Evolutionary conservation across 2,888 invertebrate species (phyloP).

Genomic region (Catonia carolina): DNA sequence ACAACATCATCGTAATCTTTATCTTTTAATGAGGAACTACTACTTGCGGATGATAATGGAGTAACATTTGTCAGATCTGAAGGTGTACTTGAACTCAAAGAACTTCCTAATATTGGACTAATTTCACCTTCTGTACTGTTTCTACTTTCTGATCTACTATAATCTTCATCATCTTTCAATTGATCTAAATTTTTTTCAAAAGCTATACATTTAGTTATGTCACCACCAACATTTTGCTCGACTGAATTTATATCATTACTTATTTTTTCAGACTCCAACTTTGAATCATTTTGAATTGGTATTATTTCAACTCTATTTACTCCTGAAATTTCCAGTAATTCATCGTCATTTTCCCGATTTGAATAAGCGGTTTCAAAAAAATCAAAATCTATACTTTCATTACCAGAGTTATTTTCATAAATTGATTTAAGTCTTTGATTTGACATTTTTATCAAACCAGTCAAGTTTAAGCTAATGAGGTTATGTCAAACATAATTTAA

Average conservation of each 20-base stretch:
- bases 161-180: not conserved
- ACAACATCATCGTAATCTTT: not conserved
- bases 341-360: not conserved
- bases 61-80: conserved; percentile 21
- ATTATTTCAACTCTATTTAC: not conserved
- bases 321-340: not conserved
- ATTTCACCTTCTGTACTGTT: conserved; percentile 8
- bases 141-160: not conserved
- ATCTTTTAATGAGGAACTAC: not conserved
- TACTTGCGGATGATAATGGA: conserved; percentile 8
- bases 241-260: not conserved
- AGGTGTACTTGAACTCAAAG: conserved; percentile 7
- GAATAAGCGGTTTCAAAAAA: not conserved
- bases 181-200: conserved; percentile 7
- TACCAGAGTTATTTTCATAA: not conserved
- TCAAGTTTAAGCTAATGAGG: too few species aligned
- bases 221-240: not conserved
- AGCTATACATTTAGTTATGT: conserved; percentile 17
- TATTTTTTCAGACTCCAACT: not conserved
- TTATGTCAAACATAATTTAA: too few species aligned
- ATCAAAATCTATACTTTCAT: conserved; percentile 10
- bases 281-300: not conserved
- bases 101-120: conserved; percentile 8
- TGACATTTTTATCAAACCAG: too few species aligned
- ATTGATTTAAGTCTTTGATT: too few species aligned